A percentile compares a stretch with the other conserved stretches of the same genome.
Conservation (phyloP, 2,888 invertebrate species). For the Hypolimnas misippus region DNA sequence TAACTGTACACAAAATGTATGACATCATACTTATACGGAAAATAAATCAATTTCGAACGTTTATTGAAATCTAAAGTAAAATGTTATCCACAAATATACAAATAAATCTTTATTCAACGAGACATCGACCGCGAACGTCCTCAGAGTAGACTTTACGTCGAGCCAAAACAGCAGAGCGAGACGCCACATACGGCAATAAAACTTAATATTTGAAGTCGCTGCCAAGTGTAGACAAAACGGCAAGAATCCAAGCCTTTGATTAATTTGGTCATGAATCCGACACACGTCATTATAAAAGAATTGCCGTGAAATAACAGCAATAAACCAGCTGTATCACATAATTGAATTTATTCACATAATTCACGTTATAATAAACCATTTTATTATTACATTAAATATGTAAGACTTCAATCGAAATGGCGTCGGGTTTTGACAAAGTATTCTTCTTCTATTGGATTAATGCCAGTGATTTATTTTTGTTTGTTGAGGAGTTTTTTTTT, state of each 20-base stretch:
- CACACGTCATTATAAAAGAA: background rate
- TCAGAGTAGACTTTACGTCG: constrained; percentile 27
- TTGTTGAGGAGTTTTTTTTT: too few relatives aligned
- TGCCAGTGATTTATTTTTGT: too few relatives aligned
- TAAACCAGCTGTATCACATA: background rate
- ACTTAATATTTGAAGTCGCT: constrained; percentile 30
- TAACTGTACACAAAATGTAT: too few relatives aligned
- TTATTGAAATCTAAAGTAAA: constrained; percentile 9
- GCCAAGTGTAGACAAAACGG: constrained; percentile 30
- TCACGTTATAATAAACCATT: too few relatives aligned
- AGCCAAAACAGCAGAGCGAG: constrained; percentile 22
- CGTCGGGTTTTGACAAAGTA: too few relatives aligned
- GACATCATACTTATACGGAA: too few relatives aligned
- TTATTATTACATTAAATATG: too few relatives aligned
- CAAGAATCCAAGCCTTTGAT: constrained; percentile 30
- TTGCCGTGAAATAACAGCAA: background rate
- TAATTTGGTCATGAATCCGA: constrained; percentile 30
- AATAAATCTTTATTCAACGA: constrained; percentile 28
- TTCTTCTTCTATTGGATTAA: too few relatives aligned
- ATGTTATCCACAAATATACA: background rate
- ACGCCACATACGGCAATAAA: constrained; percentile 30
- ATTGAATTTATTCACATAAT: too few relatives aligned
- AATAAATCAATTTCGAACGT: background rate
- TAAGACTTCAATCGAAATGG: too few relatives aligned
- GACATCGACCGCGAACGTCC: constrained; percentile 20